Conservation (phyloP, 2,113 vertebrate species). For the Tonatia bakeri region DNA sequence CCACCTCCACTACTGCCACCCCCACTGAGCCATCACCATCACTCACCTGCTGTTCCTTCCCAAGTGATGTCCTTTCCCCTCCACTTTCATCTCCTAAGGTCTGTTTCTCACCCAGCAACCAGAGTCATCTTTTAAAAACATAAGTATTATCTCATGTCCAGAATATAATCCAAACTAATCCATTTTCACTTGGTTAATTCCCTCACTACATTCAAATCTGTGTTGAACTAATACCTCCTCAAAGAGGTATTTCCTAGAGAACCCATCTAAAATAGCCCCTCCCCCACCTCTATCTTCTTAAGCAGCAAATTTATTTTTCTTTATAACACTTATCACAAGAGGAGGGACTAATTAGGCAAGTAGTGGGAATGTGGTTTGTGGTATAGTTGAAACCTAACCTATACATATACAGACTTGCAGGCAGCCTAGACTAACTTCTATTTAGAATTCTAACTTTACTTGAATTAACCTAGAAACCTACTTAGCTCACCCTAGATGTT, state of each 20-base stretch:
- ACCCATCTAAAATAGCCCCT: background rate
- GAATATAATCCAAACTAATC: background rate
- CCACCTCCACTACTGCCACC: too few relatives aligned
- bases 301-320: background rate
- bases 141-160: background rate
- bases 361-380: background rate
- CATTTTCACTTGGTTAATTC: background rate
- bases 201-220: background rate
- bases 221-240: background rate
- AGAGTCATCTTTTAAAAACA: background rate
- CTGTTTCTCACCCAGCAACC: background rate
- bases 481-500: background rate
- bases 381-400: background rate
- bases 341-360: background rate
- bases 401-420: background rate
- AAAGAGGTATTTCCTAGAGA: background rate
- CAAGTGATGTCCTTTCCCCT: background rate
- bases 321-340: background rate
- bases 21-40: accelerated
- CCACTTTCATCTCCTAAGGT: background rate
- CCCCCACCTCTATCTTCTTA: background rate
- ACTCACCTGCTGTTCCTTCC: background rate
- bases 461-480: background rate
- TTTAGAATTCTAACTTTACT: background rate
- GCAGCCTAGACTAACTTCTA: background rate